Evolutionary conservation across 2,888 invertebrate species (phyloP).

Genomic region (Xylota sylvarum): DNA sequence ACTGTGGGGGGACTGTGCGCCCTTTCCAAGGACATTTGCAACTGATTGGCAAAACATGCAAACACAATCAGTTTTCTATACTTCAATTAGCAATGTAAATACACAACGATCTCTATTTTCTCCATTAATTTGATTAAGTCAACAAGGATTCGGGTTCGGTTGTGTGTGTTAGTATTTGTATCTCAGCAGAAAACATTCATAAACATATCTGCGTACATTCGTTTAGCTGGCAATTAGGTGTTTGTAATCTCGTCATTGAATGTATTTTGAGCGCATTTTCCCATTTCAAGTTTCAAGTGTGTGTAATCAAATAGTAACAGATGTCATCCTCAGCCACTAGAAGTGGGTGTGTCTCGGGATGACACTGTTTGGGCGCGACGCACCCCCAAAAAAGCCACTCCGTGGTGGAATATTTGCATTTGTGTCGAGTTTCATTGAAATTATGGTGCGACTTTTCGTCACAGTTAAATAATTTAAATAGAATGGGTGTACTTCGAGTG

Average conservation of each 20-base stretch:
- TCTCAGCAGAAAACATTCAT: constrained; percentile 39
- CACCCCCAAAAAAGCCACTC: constrained; percentile 29
- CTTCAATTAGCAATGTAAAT: constrained; percentile 77
- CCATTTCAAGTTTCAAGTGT: constrained; percentile 63
- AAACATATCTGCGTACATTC: constrained; percentile 56
- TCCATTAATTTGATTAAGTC: constrained; percentile 75
- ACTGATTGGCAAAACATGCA: constrained; percentile 60
- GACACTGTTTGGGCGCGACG: constrained; percentile 11
- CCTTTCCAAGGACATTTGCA: constrained; percentile 29
- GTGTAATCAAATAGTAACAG: constrained; percentile 66
- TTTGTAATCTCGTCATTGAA: constrained; percentile 58
- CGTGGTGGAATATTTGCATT: constrained; percentile 61
- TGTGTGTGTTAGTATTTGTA: too few relatives aligned
- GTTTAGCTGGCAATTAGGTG: constrained; percentile 70
- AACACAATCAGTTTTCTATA: constrained; percentile 73
- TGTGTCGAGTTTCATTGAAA: constrained; percentile 67
- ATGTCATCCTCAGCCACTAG: constrained; percentile 65
- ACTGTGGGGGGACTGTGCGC: background rate
- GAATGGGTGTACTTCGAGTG: constrained; percentile 7
- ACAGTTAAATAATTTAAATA: constrained; percentile 65
- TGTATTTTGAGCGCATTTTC: constrained; percentile 45
- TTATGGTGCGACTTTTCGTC: constrained; percentile 67
- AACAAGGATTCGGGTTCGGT: constrained; percentile 45
- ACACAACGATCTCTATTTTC: constrained; percentile 72
- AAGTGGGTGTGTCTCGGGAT: constrained; percentile 55